Evolutionary conservation across 2,888 invertebrate species (phyloP).

Genomic region (Sphaerophoria taeniata): DNA sequence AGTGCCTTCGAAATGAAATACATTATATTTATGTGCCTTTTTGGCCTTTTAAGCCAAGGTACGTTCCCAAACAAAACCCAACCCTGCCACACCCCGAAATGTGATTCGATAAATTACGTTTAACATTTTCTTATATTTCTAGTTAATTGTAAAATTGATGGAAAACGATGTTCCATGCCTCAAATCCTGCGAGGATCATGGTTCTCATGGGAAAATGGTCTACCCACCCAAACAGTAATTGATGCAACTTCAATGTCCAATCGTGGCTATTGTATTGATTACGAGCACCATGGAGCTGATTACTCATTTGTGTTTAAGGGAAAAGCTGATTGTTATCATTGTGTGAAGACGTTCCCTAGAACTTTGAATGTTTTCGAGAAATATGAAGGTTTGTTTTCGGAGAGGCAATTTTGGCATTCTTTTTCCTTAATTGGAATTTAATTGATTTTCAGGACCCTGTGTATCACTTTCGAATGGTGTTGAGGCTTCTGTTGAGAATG

Average conservation of each 20-base stretch:
- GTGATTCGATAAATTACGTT: not conserved
- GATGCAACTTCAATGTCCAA: constrained; percentile 91
- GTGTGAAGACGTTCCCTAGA: constrained; percentile 92
- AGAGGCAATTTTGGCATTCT: not conserved
- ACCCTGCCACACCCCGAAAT: constrained; percentile 64
- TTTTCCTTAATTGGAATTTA: not conserved
- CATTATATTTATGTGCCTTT: constrained; percentile 61
- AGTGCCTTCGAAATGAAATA: constrained; percentile 51
- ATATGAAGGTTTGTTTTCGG: constrained; percentile 87
- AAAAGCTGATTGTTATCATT: constrained; percentile 89
- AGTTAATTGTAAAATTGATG: constrained; percentile 76
- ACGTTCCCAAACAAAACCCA: not conserved
- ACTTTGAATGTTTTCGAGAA: constrained; percentile 95
- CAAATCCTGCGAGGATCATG: constrained; percentile 91
- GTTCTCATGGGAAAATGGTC: constrained; percentile 95
- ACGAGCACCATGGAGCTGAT: constrained; percentile 90
- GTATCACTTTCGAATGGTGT: constrained; percentile 87
- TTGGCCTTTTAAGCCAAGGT: constrained; percentile 67
- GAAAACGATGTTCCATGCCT: constrained; percentile 88
- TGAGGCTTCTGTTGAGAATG: constrained; percentile 89
- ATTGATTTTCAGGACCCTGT: constrained; percentile 86
- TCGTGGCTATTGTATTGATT: constrained; percentile 89
- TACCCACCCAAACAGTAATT: constrained; percentile 91
- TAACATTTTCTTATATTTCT: not conserved
- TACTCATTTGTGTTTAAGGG: constrained; percentile 92